A percentile compares a stretch with the other conserved stretches of the same genome.
phyloP scores from a whole-genome alignment of 2,888 invertebrate genomes.

The Teleogryllus oceanicus region DNA sequence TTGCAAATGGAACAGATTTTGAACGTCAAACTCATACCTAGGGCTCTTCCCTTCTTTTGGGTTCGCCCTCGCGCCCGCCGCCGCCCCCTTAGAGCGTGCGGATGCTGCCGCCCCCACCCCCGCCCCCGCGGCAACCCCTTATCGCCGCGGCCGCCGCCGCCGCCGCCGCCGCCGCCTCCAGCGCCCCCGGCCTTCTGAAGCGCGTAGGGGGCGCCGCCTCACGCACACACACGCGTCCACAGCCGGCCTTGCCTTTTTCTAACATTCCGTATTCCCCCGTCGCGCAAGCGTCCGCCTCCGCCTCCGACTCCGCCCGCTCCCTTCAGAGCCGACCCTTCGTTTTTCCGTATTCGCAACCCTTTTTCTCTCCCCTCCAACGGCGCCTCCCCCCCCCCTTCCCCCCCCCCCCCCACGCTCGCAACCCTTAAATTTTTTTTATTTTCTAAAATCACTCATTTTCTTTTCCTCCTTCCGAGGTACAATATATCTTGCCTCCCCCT shows the following conservation, averaged over 20 bases:
- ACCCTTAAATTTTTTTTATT: constrained; percentile 29
- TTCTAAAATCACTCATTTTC: constrained; percentile 37
- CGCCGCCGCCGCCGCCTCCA: constrained; percentile 19
- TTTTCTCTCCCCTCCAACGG: background rate
- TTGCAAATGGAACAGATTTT: constrained; percentile 38
- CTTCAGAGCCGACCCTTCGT: constrained; percentile 30
- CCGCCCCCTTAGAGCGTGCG: constrained; percentile 30
- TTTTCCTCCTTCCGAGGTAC: constrained; percentile 27
- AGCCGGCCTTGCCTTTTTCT: constrained; percentile 37
- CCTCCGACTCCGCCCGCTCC: constrained; percentile 18
- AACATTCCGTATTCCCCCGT: constrained; percentile 31
- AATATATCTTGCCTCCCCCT: constrained; percentile 25
- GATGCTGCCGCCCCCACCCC: constrained; percentile 28
- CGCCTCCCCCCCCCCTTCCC: background rate
- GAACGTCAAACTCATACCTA: constrained; percentile 36
- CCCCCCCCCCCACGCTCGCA: background rate
- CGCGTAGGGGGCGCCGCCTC: background rate
- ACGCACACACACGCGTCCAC: constrained; percentile 43
- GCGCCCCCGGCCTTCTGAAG: background rate
- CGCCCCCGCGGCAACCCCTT: constrained; percentile 20
- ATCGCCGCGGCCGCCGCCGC: constrained; percentile 35
- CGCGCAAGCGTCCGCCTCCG: constrained; percentile 30
- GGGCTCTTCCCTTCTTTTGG: constrained; percentile 27
- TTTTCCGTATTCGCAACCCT: constrained; percentile 33
- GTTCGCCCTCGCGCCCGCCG: background rate